phyloP scores from a whole-genome alignment of 2,113 vertebrate species.

The Tyto alba region DNA sequence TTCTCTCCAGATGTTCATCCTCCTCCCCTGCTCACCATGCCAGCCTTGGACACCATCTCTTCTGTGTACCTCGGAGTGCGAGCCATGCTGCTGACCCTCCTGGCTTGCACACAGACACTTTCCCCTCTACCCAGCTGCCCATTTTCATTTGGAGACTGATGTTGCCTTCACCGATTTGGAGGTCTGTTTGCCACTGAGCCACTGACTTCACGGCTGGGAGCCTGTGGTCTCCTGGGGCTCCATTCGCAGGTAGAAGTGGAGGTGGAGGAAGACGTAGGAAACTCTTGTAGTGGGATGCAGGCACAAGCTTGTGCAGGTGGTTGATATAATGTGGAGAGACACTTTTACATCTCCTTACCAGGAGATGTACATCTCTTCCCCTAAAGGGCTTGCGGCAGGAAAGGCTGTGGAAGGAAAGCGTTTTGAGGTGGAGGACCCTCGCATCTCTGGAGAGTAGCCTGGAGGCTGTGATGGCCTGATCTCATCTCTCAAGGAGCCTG shows the following conservation, averaged over 20 bases:
- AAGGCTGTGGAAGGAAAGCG: slow-evolving; percentile 21
- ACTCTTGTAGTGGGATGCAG: neutral
- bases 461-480: slow-evolving; percentile 28
- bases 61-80: neutral
- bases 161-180: neutral
- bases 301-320: neutral
- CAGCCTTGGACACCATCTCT: neutral
- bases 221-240: neutral
- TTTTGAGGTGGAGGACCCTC: neutral
- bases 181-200: neutral
- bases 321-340: slow-evolving; percentile 44
- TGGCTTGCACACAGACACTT: neutral
- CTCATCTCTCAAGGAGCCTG: slow-evolving; percentile 33
- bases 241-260: neutral
- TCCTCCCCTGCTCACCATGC: neutral
- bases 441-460: slow-evolving; percentile 15
- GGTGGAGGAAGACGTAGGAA: neutral
- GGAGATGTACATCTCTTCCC: neutral
- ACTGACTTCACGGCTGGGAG: neutral
- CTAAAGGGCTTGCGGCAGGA: neutral
- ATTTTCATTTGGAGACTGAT: neutral
- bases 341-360: neutral
- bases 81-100: neutral
- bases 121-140: neutral
- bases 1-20: neutral